Base-by-base conservation (phyloP, 2,797 vertebrate genomes). In the Tenualosa ilisha region DNA sequence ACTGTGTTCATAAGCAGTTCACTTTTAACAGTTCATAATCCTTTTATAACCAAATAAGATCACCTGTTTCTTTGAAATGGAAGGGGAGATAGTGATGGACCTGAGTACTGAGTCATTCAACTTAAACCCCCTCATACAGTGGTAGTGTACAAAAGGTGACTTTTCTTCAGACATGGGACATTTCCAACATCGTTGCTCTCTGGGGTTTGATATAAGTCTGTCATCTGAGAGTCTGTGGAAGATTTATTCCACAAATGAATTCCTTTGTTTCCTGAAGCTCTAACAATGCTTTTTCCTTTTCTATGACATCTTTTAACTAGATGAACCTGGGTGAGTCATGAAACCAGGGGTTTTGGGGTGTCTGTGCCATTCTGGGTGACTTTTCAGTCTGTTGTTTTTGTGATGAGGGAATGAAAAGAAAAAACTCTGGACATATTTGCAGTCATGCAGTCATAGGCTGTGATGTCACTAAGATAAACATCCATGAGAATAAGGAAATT, bases 401-500 rank as follows among this genome's bases (percentile, higher is more conserved):
- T 43, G 37, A 79, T 8, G 20, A 22, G 3, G 46, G 72, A 79
- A 20, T 46, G 2, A 24, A 12, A 2, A 61, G 2, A 72, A 46
- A 79, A 43, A 79, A 79, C 37, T 46, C 17, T 40, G 40, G 20
- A 79, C 40, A 79, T 79, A 79, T 79, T 79, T 79, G 7, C 40
- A 22, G 72, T 43, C 40, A 46, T 79, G 72, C n/a, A n/a, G n/a
- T 46, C 72, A 79, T 79, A 46, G 72, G 72, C 72, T 3, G 8
- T 79, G 72, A 79, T 79, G 72, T 79, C 72, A 79, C 72, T 79
- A 46, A 79, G 17, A 37, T 79, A 79, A 79, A 79, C 72, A 79
- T 79, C 72, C 72, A 79, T 6, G 17, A 20, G 6, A 40, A 79
- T 15, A 46, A 79, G 72, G 72, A 79, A 79, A 79, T 79, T 43